These are phyloP conservation scores for Leptinotarsa rubiginosa DNA, from an alignment of 2,888 invertebrate genomes.

Conservation along the genomic window DNA sequence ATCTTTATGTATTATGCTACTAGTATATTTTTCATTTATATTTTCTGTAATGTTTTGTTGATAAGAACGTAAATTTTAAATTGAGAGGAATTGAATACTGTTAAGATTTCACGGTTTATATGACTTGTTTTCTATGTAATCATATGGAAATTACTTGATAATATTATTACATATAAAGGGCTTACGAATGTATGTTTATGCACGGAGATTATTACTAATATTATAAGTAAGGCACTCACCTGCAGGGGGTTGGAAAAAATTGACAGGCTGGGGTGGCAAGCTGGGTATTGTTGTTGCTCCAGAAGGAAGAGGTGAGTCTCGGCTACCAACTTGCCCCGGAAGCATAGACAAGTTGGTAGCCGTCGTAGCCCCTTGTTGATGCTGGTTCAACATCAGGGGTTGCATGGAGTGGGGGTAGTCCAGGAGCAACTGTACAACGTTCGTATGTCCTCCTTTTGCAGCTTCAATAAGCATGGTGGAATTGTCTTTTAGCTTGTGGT, in stretches of 20 bases:
- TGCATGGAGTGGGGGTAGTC: conserved; percentile 94
- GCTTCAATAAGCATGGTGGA: conserved; percentile 99
- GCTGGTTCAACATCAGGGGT: conserved; percentile 74
- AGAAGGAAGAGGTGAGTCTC: conserved; percentile 61
- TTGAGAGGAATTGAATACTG: too few relatives aligned
- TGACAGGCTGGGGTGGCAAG: conserved; percentile 63
- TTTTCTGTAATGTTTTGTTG: too few relatives aligned
- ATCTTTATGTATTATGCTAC: too few relatives aligned
- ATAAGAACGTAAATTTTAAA: too few relatives aligned
- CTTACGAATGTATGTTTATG: too few relatives aligned
- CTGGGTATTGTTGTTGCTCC: conserved; percentile 51
- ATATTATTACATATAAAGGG: too few relatives aligned
- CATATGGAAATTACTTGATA: too few relatives aligned
- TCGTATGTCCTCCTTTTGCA: conserved; percentile 96
- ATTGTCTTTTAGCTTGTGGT: conserved; percentile 97
- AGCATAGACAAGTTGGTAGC: conserved; percentile 62
- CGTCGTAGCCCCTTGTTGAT: conserved; percentile 56
- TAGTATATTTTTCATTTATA: too few relatives aligned
- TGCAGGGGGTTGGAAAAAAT: conserved; percentile 65
- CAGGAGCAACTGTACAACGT: conserved; percentile 92
- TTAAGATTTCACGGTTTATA: too few relatives aligned
- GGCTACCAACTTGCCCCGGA: conserved; percentile 61
- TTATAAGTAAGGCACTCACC: conserved; percentile 49
- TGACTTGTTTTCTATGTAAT: too few relatives aligned
- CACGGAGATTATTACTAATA: conserved; percentile 15